Base-by-base conservation (phyloP, 2,888 invertebrate species). In the Ormyrus labotus region DNA sequence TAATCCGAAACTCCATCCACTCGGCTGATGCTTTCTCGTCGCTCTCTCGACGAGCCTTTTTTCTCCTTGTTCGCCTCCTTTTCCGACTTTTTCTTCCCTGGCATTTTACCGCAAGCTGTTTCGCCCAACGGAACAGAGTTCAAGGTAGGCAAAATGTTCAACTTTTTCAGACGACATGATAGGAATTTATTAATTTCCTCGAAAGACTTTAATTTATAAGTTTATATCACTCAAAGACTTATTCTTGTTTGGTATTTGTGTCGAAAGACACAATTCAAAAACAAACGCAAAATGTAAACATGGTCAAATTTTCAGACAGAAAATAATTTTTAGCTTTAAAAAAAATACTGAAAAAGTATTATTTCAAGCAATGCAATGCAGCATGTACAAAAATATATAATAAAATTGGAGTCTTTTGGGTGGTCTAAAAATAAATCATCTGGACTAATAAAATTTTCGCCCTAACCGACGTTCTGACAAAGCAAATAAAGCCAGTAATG, bases 1-100 rank as follows among this genome's bases (percentile, higher is more conserved):
- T 76, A 75, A 80, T 75, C 65, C 34, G 55, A 80, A 71, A 76
- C n/a, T 80, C 48, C 51, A 19, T 65, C 50, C 61, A 34, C 64
- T 61, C 50, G 67, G 63, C 9, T 60, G 63, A 69, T 73, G 55
- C 69, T 79, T 19, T 79, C 34, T 34, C 48, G 9, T n/a, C 45
- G 65, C 2, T 11, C 6, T 34, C 45, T 34, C 34, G 34, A 34
- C 19, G 13, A 19, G 45, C n/a, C 5, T 53, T 68, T 45, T 57
- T 68, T 72, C 34, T 34, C 34, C 34, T 34, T 34, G 34, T 34
- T 34, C 34, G 34, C 34, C 34, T 34, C 3, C 34, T 68, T 68
- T 61, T 47, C 48, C n/a, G 0, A 47, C 50, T 34, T 34, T 34
- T 4, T 34, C 34, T 34, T 34, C 34, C 34, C 34, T 34, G 34